phyloP scores from a whole-genome alignment of 1,140 invertebrate genomes.

The Brachystomella parvula region DNA sequence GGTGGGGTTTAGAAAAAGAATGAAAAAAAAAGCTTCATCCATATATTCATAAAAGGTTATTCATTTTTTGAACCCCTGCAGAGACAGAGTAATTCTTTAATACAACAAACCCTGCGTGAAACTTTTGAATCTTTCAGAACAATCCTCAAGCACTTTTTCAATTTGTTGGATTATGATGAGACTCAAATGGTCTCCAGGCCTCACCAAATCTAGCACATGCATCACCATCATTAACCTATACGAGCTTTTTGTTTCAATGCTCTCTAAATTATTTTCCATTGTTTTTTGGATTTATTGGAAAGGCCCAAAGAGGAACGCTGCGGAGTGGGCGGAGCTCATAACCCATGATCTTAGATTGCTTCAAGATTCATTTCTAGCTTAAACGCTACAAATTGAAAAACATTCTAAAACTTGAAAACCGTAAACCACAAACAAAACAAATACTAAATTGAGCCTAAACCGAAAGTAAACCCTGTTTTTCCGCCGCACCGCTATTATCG shows the following conservation, averaged over 20 bases:
- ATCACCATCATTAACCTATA: background rate
- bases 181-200: background rate
- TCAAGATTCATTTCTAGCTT: background rate
- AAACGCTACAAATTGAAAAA: too few species aligned
- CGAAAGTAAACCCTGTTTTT: too few species aligned
- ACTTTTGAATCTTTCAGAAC: constrained; percentile 14
- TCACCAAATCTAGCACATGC: background rate
- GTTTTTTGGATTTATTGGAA: background rate
- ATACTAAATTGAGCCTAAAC: too few species aligned
- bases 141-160: background rate
- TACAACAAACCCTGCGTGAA: constrained; percentile 26
- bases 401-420: too few species aligned
- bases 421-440: too few species aligned
- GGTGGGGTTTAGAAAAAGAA: background rate
- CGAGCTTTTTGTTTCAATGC: background rate
- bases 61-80: constrained; percentile 10
- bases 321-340: background rate
- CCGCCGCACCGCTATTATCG: too few species aligned
- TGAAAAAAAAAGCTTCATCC: background rate
- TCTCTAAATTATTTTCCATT: background rate
- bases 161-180: background rate
- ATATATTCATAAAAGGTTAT: constrained; percentile 2
- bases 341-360: background rate
- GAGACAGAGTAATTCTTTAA: constrained; percentile 23
- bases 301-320: background rate